Evolutionary conservation across 2,888 invertebrate species (phyloP).

Genomic region (Camponotus fellah): DNA sequence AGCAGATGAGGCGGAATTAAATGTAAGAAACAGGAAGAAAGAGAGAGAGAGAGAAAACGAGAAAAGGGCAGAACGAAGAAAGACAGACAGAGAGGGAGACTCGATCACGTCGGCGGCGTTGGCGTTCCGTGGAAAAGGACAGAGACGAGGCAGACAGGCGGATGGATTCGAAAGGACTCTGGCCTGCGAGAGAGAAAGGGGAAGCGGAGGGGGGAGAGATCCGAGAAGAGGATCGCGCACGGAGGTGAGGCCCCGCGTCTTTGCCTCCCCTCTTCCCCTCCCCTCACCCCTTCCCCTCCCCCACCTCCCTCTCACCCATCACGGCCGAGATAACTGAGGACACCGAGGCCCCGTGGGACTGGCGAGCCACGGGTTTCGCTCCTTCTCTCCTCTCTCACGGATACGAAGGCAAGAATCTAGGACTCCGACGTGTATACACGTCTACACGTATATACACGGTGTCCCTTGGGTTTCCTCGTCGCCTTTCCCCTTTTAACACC

Average conservation of each 20-base stretch:
- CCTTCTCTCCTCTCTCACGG: constrained; percentile 78
- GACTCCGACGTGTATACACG: constrained; percentile 74
- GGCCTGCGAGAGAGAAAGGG: constrained; percentile 75
- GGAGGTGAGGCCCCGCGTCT: constrained; percentile 65
- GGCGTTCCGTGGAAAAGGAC: constrained; percentile 41
- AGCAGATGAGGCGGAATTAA: constrained; percentile 63
- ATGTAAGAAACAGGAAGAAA: constrained; percentile 47
- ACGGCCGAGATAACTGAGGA: constrained; percentile 75
- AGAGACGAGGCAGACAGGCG: constrained; percentile 57
- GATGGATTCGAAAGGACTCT: constrained; percentile 75
- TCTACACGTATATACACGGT: constrained; percentile 54
- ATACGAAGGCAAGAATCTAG: constrained; percentile 81
- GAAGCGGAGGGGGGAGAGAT: too few relatives aligned
- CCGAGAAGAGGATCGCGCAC: constrained; percentile 71
- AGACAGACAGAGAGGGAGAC: constrained; percentile 1
- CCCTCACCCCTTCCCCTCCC: too few relatives aligned
- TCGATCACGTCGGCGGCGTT: constrained; percentile 34
- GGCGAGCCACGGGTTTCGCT: constrained; percentile 72
- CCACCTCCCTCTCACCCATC: constrained; percentile 15
- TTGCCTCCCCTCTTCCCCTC: constrained; percentile 19
- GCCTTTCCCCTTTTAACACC: background rate
- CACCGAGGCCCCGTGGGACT: constrained; percentile 80
- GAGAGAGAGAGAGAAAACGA: constrained; percentile 13
- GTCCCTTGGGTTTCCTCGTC: constrained; percentile 18
- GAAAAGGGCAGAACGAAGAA: constrained; percentile 41